phyloP scores from a whole-genome alignment of 2,113 vertebrate genomes.

The Lophura nycthemera region DNA sequence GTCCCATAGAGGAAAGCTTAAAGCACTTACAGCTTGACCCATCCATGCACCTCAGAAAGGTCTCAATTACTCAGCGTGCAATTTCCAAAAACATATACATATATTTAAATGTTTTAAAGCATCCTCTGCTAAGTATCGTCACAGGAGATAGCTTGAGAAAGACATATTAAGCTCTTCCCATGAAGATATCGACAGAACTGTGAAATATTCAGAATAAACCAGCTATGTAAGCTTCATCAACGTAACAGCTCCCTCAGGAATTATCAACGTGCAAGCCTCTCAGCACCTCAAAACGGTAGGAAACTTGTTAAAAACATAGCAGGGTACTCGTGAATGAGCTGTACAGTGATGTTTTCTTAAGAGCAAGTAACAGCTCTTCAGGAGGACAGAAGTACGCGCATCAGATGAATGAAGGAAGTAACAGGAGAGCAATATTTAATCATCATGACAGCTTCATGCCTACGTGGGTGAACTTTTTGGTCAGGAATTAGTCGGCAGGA shows the following conservation, averaged over 20 bases:
- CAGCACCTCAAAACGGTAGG: not conserved
- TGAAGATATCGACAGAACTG: not conserved
- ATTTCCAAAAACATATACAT: not conserved
- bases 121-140: not conserved
- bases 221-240: not conserved
- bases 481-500: not conserved
- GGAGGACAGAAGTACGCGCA: not conserved
- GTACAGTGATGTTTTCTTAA: not conserved
- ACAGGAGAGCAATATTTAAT: not conserved
- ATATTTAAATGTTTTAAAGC: not conserved
- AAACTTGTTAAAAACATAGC: not conserved
- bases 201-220: slow-evolving; percentile 21
- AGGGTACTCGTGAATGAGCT: not conserved
- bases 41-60: fast-evolving
- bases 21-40: not conserved
- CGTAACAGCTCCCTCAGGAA: not conserved
- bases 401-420: not conserved
- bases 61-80: not conserved
- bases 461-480: not conserved
- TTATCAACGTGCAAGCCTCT: not conserved
- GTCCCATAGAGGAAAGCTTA: not conserved
- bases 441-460: not conserved
- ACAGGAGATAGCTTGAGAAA: not conserved
- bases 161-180: not conserved
- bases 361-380: not conserved